Percentiles rank a stretch among this genome's conserved stretches.
These are phyloP conservation scores for Heliornis fulica DNA, from an alignment of 2,113 vertebrate species.

Conservation along the genomic window DNA sequence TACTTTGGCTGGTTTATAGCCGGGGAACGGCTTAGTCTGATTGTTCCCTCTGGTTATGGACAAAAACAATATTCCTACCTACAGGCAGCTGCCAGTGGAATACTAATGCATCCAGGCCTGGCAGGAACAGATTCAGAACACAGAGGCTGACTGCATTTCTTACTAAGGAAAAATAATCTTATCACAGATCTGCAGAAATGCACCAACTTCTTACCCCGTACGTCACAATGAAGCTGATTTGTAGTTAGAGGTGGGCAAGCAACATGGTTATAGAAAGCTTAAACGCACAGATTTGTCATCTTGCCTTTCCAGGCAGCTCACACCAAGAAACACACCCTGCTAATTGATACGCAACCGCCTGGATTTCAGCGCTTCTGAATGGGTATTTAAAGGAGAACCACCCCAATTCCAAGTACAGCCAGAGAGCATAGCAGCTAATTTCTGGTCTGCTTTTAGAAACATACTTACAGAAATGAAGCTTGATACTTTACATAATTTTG, in stretches of 20 bases:
- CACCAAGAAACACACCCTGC: background rate
- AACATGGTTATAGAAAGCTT: background rate
- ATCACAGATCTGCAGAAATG: slow-evolving; percentile 56
- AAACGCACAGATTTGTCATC: background rate
- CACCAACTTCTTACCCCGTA: background rate
- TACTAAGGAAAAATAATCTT: slow-evolving; percentile 47
- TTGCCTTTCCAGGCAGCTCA: slow-evolving; percentile 24
- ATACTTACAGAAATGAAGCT: background rate
- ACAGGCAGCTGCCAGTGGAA: slow-evolving; percentile 76
- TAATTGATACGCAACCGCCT: slow-evolving; percentile 17
- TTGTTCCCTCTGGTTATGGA: slow-evolving; percentile 85
- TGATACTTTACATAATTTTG: background rate
- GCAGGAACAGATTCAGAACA: slow-evolving; percentile 54
- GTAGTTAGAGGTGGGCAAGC: background rate
- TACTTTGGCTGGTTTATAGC: slow-evolving; percentile 81
- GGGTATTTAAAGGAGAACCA: slow-evolving; percentile 1
- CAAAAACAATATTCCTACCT: slow-evolving; percentile 78
- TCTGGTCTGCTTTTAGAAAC: background rate
- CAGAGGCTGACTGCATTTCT: slow-evolving; percentile 53
- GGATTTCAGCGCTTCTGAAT: background rate
- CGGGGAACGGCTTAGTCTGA: slow-evolving; percentile 75
- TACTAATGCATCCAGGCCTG: slow-evolving; percentile 79
- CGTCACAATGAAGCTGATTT: slow-evolving; percentile 13
- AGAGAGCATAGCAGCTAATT: background rate
- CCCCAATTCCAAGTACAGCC: background rate